Base-by-base conservation (phyloP, 1,140 invertebrate species). In the Lepidurus couesii region DNA sequence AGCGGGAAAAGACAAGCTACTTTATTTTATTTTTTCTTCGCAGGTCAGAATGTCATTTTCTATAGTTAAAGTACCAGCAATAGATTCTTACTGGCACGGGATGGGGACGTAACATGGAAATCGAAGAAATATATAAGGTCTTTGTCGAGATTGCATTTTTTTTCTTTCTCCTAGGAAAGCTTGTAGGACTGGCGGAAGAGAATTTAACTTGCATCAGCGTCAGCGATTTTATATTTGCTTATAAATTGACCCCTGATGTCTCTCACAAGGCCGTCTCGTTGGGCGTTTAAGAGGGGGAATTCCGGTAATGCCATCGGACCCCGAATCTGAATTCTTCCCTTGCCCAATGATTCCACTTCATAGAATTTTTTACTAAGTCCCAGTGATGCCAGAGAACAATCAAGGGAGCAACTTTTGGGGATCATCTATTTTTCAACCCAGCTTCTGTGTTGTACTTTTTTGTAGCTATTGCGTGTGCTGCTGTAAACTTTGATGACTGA, bases 151-250 rank as follows among this genome's bases (percentile, higher is more conserved):
- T 65, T 13, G 53, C 53, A 4, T 65, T 65, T 65, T 65, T 16
- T 21, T 16, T 21, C 53, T 16, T 65, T 65, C 16, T 16, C 6
- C 8, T 21, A 16, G 53, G 13, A 65, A 65, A 65, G 16, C 16
- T 13, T n/a, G 16, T 10, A 16, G 10, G 45, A 47, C 10, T 3
- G 45, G 16, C 10, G 45, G 16, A 65, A 21, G 21, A 65, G 53
- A 65, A 65, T 65, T 65, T 65, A 65, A 65, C 53, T 47, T 65
- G 53, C 53, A 65, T 65, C 53, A 65, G 53, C 53, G 53, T 65
- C 53, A 65, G 53, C 53, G 53, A 65, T 65, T 65, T 65, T 65
- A 65, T 65, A 65, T 65, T 65, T 65, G 53, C 53, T 9, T 65
- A 65, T 21, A 65, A 65, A 65, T 65, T 65, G 53, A 65, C 53